phyloP scores from a whole-genome alignment of 2,797 vertebrate genomes.

The Erethizon dorsatum region DNA sequence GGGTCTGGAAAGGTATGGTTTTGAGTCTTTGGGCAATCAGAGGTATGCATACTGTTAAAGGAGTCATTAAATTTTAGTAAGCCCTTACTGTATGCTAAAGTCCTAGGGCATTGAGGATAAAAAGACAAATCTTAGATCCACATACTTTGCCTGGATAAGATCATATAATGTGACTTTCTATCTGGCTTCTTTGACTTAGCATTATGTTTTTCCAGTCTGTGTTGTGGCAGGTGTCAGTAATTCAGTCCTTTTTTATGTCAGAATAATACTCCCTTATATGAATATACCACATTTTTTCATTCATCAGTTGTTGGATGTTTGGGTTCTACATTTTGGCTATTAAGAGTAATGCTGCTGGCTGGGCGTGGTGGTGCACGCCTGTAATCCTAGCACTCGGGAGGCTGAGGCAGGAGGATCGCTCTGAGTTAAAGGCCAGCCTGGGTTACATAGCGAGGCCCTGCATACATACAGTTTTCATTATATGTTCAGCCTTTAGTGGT shows the following conservation, averaged over 20 bases:
- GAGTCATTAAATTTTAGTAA: neutral
- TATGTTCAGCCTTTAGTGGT: neutral
- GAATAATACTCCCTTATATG: neutral
- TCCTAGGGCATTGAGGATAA: neutral
- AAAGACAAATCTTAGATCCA: constrained; percentile 25
- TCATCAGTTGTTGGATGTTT: neutral
- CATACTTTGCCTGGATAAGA: neutral
- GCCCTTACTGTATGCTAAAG: neutral
- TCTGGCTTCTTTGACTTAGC: constrained; percentile 3
- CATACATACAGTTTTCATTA: neutral
- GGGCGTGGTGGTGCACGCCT: neutral
- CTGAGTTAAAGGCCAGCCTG: neutral
- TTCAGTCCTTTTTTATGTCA: constrained; percentile 32
- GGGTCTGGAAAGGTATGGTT: neutral
- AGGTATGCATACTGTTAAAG: neutral
- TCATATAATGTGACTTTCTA: neutral
- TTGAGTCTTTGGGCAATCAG: neutral
- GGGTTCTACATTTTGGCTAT: neutral
- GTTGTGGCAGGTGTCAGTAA: neutral
- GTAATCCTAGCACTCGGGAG: neutral
- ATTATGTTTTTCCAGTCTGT: neutral
- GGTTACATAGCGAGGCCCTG: neutral
- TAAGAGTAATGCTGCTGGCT: neutral
- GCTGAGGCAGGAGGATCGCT: neutral
- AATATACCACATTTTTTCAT: neutral